A percentile compares a stretch with the other conserved stretches of the same genome.
Conservation (phyloP, 2,113 vertebrate species). For the Centrocercus urophasianus region DNA sequence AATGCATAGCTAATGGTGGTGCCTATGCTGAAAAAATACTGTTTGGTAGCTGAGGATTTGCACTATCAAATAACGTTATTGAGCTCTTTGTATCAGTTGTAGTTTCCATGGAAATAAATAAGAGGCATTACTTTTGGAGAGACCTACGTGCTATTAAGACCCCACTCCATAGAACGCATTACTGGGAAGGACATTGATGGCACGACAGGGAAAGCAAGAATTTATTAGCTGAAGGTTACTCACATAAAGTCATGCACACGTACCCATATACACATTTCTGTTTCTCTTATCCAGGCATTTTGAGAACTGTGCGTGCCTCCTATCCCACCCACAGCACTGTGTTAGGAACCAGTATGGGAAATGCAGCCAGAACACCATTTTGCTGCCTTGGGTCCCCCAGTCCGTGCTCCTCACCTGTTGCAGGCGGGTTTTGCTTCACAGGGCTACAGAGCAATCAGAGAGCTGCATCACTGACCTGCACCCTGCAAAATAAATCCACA, state of each 20-base stretch:
- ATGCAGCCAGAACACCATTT: background rate
- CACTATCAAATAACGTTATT: background rate
- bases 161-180: background rate
- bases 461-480: background rate
- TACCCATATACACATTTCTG: background rate
- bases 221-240: constrained; percentile 48
- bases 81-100: background rate
- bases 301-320: background rate
- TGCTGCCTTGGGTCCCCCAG: background rate
- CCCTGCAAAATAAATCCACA: constrained; percentile 5
- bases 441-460: background rate
- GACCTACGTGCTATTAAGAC: background rate
- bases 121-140: background rate
- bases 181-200: constrained; percentile 2
- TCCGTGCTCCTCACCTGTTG: background rate
- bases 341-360: background rate
- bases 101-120: background rate
- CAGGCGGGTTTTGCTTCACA: background rate
- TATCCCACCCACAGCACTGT: background rate
- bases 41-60: background rate
- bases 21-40: too few relatives aligned
- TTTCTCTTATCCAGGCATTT: background rate
- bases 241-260: background rate
- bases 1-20: background rate
- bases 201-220: background rate